A percentile compares a stretch with the other conserved stretches of the same genome.
Conservation (phyloP, 2,888 invertebrate genomes). For the Lasioglossum figueresi region DNA sequence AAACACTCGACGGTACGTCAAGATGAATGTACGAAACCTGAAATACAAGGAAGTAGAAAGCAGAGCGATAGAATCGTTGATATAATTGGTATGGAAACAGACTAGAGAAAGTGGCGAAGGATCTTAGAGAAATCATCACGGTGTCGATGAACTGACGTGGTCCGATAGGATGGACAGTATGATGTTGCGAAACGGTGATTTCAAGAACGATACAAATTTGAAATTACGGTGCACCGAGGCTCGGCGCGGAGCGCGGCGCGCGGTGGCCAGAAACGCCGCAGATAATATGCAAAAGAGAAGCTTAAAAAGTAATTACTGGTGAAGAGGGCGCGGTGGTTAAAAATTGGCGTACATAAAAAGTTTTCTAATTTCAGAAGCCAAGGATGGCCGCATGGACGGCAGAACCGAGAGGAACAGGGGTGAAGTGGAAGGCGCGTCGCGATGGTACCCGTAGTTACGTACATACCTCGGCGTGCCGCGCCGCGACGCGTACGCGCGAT, state of each 20-base stretch:
- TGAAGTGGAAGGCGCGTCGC: constrained; percentile 23
- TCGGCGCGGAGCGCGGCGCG: constrained; percentile 20
- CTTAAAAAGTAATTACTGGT: constrained; percentile 84
- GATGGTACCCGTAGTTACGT: constrained; percentile 56
- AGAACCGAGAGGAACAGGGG: constrained; percentile 30
- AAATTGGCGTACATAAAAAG: constrained; percentile 83
- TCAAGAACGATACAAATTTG: constrained; percentile 70
- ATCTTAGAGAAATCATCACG: neutral
- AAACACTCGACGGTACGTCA: too few species aligned
- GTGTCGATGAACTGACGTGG: constrained; percentile 34
- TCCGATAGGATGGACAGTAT: constrained; percentile 1
- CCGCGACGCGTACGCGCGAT: constrained; percentile 14
- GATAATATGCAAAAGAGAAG: constrained; percentile 82
- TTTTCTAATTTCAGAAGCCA: constrained; percentile 83
- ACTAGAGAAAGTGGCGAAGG: neutral
- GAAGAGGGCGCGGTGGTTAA: constrained; percentile 81
- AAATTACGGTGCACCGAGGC: constrained; percentile 63
- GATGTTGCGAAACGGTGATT: constrained; percentile 53
- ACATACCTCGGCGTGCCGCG: constrained; percentile 42
- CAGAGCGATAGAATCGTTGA: neutral
- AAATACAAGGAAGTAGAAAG: neutral
- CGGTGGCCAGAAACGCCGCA: constrained; percentile 59
- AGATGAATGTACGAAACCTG: too few species aligned
- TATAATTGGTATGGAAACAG: neutral
- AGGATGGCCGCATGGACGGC: constrained; percentile 60